These are phyloP conservation scores for Sinonovacula constricta DNA, from an alignment of 1,140 invertebrate species.

Conservation along the genomic window DNA sequence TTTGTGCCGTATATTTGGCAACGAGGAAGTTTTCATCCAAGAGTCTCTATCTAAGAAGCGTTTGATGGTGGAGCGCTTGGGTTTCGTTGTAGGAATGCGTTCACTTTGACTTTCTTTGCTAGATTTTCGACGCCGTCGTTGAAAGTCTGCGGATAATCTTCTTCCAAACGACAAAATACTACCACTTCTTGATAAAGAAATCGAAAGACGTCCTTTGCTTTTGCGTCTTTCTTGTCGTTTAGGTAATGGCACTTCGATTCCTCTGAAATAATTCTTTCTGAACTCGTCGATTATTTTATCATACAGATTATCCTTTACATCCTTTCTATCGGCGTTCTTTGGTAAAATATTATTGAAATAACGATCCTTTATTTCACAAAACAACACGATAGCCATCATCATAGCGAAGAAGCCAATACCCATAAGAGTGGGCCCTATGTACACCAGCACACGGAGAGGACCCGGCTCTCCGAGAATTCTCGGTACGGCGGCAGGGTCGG, in stretches of 20 bases:
- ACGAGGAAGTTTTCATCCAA: conserved; percentile 71
- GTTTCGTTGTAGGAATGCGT: conserved; percentile 37
- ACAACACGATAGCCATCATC: conserved; percentile 70
- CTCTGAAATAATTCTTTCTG: conserved; percentile 71
- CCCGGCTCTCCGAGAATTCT: conserved; percentile 26
- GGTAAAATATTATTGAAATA: conserved; percentile 67
- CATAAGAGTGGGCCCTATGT: conserved; percentile 70
- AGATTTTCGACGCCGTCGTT: conserved; percentile 46
- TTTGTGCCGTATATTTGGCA: conserved; percentile 68
- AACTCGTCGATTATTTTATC: conserved; percentile 69
- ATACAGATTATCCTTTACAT: conserved; percentile 64
- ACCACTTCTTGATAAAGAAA: conserved; percentile 35
- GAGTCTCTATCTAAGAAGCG: conserved; percentile 51
- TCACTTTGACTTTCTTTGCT: conserved; percentile 41
- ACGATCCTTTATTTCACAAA: conserved; percentile 73
- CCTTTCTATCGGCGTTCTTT: conserved; percentile 37
- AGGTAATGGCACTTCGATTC: conserved; percentile 65
- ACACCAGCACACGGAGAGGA: conserved; percentile 58
- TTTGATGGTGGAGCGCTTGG: conserved; percentile 23
- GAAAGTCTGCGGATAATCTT: conserved; percentile 55
- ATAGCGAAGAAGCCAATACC: conserved; percentile 70
- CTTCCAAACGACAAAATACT: conserved; percentile 32
- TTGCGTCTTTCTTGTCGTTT: conserved; percentile 24
- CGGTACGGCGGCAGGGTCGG: conserved; percentile 25
- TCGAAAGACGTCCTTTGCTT: conserved; percentile 33